These are phyloP conservation scores for Euleptes europaea DNA, from an alignment of 2,113 vertebrate species.

Conservation along the genomic window DNA sequence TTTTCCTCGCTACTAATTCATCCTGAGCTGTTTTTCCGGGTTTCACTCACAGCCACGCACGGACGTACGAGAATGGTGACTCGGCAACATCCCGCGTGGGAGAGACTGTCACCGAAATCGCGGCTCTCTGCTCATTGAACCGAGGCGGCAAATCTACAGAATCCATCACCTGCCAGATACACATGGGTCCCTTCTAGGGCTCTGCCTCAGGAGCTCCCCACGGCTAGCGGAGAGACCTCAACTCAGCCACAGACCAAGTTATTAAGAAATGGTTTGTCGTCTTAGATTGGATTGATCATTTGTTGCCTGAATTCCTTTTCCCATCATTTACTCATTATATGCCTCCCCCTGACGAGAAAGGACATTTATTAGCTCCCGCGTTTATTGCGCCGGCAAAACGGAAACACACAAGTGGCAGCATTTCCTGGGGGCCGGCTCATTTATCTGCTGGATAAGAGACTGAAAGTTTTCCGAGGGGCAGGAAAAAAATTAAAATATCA, in stretches of 20 bases:
- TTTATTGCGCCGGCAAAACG: constrained; percentile 72
- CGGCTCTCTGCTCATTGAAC: constrained; percentile 20
- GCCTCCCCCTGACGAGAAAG: constrained; percentile 72
- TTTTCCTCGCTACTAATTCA: background rate
- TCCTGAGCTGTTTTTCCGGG: too few species aligned
- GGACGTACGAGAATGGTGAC: background rate
- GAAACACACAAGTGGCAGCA: constrained; percentile 61
- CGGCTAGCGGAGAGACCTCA: constrained; percentile 35
- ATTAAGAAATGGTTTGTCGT: constrained; percentile 77
- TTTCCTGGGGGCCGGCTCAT: constrained; percentile 75
- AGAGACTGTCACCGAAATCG: background rate
- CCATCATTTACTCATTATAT: constrained; percentile 82
- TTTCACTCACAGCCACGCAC: background rate
- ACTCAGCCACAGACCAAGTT: constrained; percentile 59
- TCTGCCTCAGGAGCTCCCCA: constrained; percentile 29
- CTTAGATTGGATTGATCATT: constrained; percentile 71
- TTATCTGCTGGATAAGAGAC: constrained; percentile 68
- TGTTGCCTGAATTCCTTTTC: constrained; percentile 72
- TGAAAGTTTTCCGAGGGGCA: constrained; percentile 70
- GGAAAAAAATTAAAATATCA: constrained; percentile 79
- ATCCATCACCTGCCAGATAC: constrained; percentile 30
- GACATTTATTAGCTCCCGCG: constrained; percentile 77
- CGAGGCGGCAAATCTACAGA: constrained; percentile 24
- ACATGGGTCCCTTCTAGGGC: background rate
- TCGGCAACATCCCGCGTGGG: background rate